Conservation (phyloP, 2,113 vertebrate genomes). For the Ictidomys tridecemlineatus region DNA sequence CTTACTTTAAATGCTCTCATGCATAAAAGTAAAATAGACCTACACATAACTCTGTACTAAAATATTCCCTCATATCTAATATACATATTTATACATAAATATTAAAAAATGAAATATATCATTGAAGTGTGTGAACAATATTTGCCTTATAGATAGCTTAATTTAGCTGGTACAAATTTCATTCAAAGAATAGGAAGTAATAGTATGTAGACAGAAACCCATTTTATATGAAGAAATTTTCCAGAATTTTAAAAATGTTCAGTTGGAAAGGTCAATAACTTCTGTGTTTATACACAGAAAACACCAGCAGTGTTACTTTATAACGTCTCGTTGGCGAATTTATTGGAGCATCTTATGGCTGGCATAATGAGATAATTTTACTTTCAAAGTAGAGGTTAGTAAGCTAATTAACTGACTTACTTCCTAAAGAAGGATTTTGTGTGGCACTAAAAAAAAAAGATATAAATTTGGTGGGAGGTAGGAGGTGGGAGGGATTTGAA, state of each 20-base stretch:
- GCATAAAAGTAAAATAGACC: neutral
- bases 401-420: slow-evolving; percentile 67
- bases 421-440: slow-evolving; percentile 60
- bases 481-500: neutral
- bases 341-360: slow-evolving; percentile 63
- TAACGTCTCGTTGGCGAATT: slow-evolving; percentile 51
- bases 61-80: neutral
- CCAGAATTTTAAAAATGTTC: slow-evolving; percentile 14
- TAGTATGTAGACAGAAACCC: neutral
- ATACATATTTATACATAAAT: neutral
- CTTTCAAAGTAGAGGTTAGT: slow-evolving; percentile 68
- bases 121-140: neutral
- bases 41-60: neutral
- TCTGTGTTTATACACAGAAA: neutral
- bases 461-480: neutral
- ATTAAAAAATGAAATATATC: neutral
- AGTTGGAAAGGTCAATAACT: slow-evolving; percentile 41
- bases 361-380: slow-evolving; percentile 68
- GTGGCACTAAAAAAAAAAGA: neutral
- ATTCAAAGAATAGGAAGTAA: slow-evolving; percentile 23
- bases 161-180: neutral
- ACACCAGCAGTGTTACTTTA: slow-evolving; percentile 50
- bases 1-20: neutral
- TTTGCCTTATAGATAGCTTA: neutral
- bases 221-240: slow-evolving; percentile 23